These are phyloP conservation scores for Agrotis puta DNA, from an alignment of 2,888 invertebrate genomes.

Conservation along the genomic window DNA sequence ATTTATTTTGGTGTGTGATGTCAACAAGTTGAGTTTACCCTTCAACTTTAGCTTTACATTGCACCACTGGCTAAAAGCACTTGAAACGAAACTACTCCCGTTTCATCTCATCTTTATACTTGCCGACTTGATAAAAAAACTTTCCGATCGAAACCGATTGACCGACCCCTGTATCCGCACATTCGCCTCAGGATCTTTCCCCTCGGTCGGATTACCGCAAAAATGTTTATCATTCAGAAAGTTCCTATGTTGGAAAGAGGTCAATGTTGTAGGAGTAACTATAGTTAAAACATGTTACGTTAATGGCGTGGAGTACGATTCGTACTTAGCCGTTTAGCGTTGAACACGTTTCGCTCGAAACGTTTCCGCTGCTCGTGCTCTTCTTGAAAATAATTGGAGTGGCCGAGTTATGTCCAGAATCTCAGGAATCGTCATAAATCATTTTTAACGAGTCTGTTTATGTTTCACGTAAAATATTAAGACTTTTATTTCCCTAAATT, in stretches of 20 bases:
- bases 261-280: conserved; percentile 33
- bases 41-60: conserved; percentile 24
- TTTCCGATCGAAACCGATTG: conserved; percentile 58
- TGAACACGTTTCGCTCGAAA: conserved; percentile 72
- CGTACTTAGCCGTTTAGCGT: conserved; percentile 67
- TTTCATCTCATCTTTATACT: conserved; percentile 56
- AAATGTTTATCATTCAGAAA: conserved; percentile 46
- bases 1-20: conserved; percentile 30
- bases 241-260: conserved; percentile 30
- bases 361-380: conserved; percentile 68
- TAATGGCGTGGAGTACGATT: conserved; percentile 29
- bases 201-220: conserved; percentile 46
- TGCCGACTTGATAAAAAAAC: conserved; percentile 58
- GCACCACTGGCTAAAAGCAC: conserved; percentile 21
- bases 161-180: conserved; percentile 52
- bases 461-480: conserved; percentile 56
- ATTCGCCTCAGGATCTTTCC: conserved; percentile 44
- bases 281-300: conserved; percentile 29
- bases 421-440: conserved; percentile 72
- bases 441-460: conserved; percentile 69
- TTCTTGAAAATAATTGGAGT: conserved; percentile 83
- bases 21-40: conserved; percentile 4
- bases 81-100: conserved; percentile 40
- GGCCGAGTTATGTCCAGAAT: conserved; percentile 73
- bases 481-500: conserved; percentile 53